Evolutionary conservation across 2,797 vertebrate genomes (phyloP).

Genomic region (Acanthiza pusilla): DNA sequence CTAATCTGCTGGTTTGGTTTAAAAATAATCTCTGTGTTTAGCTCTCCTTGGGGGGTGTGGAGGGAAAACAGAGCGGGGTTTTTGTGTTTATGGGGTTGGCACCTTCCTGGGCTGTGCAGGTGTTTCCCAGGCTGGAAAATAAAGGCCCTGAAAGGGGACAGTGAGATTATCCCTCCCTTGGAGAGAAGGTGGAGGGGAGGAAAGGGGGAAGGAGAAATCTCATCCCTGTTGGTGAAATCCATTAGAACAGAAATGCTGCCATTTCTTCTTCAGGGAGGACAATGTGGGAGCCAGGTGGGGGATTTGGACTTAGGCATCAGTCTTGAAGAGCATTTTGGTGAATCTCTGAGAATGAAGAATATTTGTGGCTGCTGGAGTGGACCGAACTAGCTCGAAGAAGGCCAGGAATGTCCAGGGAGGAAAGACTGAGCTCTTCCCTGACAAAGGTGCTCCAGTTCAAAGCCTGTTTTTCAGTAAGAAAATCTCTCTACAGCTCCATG

Average conservation of each 20-base stretch:
- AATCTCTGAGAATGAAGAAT: neutral
- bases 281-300: neutral
- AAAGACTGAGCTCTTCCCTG: neutral
- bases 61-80: neutral
- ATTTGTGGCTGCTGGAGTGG: neutral
- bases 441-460: neutral
- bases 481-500: neutral
- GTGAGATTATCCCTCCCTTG: neutral
- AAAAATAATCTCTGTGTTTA: conserved; percentile 34
- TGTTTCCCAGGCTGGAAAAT: neutral
- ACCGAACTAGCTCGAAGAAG: neutral
- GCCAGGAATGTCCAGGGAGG: neutral
- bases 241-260: neutral
- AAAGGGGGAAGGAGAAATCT: neutral
- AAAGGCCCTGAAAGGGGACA: neutral
- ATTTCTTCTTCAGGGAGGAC: neutral
- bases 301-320: neutral
- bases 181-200: neutral
- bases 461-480: neutral
- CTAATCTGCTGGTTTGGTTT: conserved; percentile 19
- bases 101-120: neutral
- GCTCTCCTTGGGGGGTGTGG: neutral
- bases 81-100: neutral
- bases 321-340: neutral
- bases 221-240: neutral